phyloP scores from a whole-genome alignment of 1,140 invertebrate species.

The Xylocopa sonorina region DNA sequence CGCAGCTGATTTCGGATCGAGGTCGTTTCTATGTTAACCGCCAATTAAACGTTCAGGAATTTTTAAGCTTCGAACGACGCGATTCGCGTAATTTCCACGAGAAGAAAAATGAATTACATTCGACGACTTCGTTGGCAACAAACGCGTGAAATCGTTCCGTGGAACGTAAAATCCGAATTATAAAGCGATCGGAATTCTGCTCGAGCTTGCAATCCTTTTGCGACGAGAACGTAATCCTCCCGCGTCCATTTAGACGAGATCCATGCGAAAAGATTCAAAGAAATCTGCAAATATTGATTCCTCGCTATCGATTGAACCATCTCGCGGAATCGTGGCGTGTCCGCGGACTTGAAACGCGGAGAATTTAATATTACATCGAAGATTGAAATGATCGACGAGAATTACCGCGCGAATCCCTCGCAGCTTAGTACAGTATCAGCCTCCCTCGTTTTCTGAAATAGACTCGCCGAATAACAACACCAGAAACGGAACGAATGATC shows the following conservation, averaged over 20 bases:
- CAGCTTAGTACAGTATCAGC: too few relatives aligned
- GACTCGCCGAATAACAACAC: too few relatives aligned
- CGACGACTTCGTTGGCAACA: too few relatives aligned
- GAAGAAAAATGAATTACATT: neutral
- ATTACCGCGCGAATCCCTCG: neutral
- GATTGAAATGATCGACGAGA: neutral
- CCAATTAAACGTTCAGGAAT: too few relatives aligned
- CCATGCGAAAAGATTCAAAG: neutral
- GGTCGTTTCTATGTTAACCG: too few relatives aligned
- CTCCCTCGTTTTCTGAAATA: too few relatives aligned
- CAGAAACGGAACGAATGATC: too few relatives aligned
- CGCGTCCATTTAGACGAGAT: neutral
- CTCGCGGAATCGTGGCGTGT: neutral
- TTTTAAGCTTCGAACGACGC: too few relatives aligned
- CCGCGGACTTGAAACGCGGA: neutral
- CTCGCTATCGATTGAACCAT: too few relatives aligned
- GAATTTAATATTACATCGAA: neutral
- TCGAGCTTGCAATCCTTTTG: neutral
- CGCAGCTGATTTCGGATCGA: neutral
- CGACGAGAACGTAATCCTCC: neutral
- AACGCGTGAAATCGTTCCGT: too few relatives aligned
- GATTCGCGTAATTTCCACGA: too few relatives aligned
- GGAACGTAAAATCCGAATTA: neutral
- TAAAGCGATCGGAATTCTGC: neutral
- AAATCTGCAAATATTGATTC: constrained; percentile 12